Evolutionary conservation across 2,888 invertebrate genomes (phyloP).

Genomic region (Selenia dentaria): DNA sequence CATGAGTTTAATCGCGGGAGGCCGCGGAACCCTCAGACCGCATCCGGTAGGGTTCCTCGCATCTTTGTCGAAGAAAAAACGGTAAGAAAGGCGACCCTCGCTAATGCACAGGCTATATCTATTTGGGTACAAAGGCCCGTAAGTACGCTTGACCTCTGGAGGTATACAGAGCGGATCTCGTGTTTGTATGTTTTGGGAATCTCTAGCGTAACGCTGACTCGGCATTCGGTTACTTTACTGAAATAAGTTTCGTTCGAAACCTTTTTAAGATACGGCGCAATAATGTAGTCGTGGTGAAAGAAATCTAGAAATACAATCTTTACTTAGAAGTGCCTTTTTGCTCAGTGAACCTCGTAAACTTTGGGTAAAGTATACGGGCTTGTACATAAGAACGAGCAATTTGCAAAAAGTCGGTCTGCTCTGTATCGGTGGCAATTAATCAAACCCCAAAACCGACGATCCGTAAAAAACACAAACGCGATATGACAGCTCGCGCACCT

Average conservation of each 20-base stretch:
- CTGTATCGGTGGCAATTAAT: slow-evolving; percentile 43
- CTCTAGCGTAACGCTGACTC: slow-evolving; percentile 39
- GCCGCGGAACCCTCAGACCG: slow-evolving; percentile 56
- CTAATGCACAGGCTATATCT: slow-evolving; percentile 78
- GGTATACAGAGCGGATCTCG: slow-evolving; percentile 44
- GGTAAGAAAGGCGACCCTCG: slow-evolving; percentile 67
- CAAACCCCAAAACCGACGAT: slow-evolving; percentile 45
- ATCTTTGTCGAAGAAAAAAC: slow-evolving; percentile 57
- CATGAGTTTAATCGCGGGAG: slow-evolving; percentile 70
- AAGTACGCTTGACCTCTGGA: slow-evolving; percentile 72
- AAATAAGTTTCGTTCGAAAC: slow-evolving; percentile 29
- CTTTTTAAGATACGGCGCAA: slow-evolving; percentile 19
- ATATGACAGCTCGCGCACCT: slow-evolving; percentile 61
- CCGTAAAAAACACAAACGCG: slow-evolving; percentile 52
- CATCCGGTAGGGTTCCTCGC: slow-evolving; percentile 53
- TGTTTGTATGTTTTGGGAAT: slow-evolving; percentile 50
- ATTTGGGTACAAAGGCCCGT: slow-evolving; percentile 70
- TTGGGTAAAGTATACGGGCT: not conserved
- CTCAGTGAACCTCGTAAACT: not conserved
- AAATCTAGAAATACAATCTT: slow-evolving; percentile 1
- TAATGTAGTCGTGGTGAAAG: slow-evolving; percentile 3
- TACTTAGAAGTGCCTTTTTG: not conserved
- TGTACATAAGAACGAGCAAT: slow-evolving; percentile 10
- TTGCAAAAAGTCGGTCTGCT: slow-evolving; percentile 26
- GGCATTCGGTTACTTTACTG: slow-evolving; percentile 42